Base-by-base conservation (phyloP, 2,888 invertebrate species). In the Mesorhabditis belari region DNA sequence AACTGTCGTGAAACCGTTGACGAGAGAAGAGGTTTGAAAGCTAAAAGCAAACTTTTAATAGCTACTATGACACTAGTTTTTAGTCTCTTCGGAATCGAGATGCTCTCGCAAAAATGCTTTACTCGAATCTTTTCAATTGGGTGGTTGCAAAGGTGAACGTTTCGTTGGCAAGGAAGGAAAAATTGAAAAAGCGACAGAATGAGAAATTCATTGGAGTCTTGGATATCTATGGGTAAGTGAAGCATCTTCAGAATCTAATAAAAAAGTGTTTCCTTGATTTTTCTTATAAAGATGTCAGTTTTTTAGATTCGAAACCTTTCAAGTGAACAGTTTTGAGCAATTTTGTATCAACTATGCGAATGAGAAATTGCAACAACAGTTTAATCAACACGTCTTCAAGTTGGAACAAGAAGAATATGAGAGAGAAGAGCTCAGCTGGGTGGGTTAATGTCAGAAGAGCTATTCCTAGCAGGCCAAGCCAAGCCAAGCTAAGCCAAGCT, bases 331-430 rank as follows among this genome's bases (percentile, higher is more conserved):
- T 17, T 98, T 98, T 84, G 98, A 98, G 82, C 96, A 98, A 84
- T 96, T 98, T 85, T 98, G 96, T 82, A 98, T 98, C 64, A 98
- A 98, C 84, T 98, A 98, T 83, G 96, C 96, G 0, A 98, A 98
- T 81, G 98, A 98, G 82, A 96, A 96, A 81, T 85, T 98, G 0
- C 98, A 98, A 80, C 96, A 98, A 80, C 96, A 96, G 82, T 98
- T 96, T 83, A 96, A 95, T 82, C 88, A 86, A 85, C 96, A 98
- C 81, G 95, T 98, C 0, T 98, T 98, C 83, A 96, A 96, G 83
- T 82, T 98, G 64, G 96, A 98, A 80, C 96, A 98, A 84, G 95
- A 96, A 80, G 96, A 96, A 80, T 98, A 98, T 84, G 87, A 94
- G 4, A 89, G 90, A 82, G 98, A 98, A 82, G 91, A 90, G 71